These are phyloP conservation scores for Venturia canescens DNA, from an alignment of 1,140 invertebrate genomes.

Conservation along the genomic window DNA sequence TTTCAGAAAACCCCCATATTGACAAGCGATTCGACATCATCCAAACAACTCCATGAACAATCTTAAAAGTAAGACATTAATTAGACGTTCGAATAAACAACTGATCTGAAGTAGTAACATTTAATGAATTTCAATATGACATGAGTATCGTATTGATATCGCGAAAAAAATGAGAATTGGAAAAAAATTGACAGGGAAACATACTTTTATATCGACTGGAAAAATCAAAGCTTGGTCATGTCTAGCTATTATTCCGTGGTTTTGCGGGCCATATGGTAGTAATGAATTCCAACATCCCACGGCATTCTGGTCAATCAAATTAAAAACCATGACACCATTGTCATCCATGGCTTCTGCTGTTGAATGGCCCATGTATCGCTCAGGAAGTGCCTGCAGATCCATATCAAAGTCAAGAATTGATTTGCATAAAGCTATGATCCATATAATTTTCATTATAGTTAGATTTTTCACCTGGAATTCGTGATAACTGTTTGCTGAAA, in stretches of 20 bases:
- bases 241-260: slow-evolving; percentile 84
- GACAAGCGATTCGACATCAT: slow-evolving; percentile 90
- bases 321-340: slow-evolving; percentile 85
- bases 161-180: not conserved
- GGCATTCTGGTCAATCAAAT: slow-evolving; percentile 87
- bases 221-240: slow-evolving; percentile 87
- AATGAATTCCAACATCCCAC: slow-evolving; percentile 88
- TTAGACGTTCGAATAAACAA: too few species aligned
- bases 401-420: not conserved
- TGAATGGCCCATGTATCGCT: slow-evolving; percentile 82
- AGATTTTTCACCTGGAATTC: slow-evolving; percentile 79
- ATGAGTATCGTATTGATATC: too few species aligned
- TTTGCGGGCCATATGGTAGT: slow-evolving; percentile 81
- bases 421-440: not conserved
- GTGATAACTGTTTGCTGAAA: slow-evolving; percentile 83
- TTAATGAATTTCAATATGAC: too few species aligned
- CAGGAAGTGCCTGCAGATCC: slow-evolving; percentile 68
- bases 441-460: not conserved
- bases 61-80: slow-evolving; percentile 54
- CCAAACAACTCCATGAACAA: slow-evolving; percentile 78
- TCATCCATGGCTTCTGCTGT: slow-evolving; percentile 85
- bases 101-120: too few species aligned
- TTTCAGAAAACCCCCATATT: slow-evolving; percentile 82
- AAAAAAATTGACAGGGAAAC: not conserved
- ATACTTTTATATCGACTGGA: slow-evolving; percentile 86